Base-by-base conservation (phyloP, 2,888 invertebrate genomes). In the Epirrhoe alternata region DNA sequence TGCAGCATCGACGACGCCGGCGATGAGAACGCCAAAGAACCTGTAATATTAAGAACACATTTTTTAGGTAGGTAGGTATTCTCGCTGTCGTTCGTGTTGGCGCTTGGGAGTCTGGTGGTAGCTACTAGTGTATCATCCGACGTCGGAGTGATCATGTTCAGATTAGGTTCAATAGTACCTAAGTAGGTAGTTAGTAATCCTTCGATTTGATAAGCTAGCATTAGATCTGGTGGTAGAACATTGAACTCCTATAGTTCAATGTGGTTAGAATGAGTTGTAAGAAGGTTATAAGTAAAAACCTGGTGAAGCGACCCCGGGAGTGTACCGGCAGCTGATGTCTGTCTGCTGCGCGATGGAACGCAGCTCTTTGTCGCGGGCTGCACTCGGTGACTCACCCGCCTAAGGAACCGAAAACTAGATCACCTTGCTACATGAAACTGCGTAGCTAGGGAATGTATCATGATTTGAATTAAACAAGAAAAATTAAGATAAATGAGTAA, bases 291-390 rank as follows among this genome's bases (percentile, higher is more conserved):
- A n/a, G n/a, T n/a, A n/a, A n/a, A n/a, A n/a, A 81, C 89, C 85
- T 77, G 88, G 87, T 14, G 88, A 85, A 3, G 81, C 66, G 47
- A 85, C 71, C 7, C 84, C 86, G 1, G 89, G 82, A 0, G 86
- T 81, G 50, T 80, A 78, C 1, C 88, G 82, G 72, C 90, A 91
- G 71, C 84, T 89, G 72, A 92, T 91, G 6, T 92, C 90, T 0
- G 92, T 93, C 76, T 93, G 92, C 74, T 90, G 91, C 7, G 86
- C 86, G 12, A 81, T 84, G 53, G 87, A 84, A 5, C 87, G 86
- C 65, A 89, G 69, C 30, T 87, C 89, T 51, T 77, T 82, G 1
- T 86, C 87, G 7, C 84, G 81, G 33, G 72, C n/a, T n/a, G n/a
- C 77, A 47, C 68, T 74, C 54, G 74, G 75, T 6, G 68, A 64